phyloP scores from a whole-genome alignment of 2,797 vertebrate genomes.

The Spinibarbus caldwelli region DNA sequence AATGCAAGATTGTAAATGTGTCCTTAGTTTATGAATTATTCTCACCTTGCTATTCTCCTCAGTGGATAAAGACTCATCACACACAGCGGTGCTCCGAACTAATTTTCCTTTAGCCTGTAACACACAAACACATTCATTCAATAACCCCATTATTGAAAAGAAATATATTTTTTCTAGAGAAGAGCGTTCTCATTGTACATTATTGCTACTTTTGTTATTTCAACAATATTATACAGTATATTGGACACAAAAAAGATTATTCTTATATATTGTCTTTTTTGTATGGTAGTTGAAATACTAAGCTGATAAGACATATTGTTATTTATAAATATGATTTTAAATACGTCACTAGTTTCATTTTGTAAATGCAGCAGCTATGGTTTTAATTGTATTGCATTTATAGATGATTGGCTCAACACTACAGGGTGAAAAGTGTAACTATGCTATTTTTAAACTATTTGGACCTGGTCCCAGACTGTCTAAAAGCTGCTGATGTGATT shows the following conservation, averaged over 20 bases:
- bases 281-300: neutral
- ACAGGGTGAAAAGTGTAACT: conserved; percentile 39
- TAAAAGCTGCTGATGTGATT: conserved; percentile 34
- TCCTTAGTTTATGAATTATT: neutral
- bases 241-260: neutral
- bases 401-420: neutral
- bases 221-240: neutral
- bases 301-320: neutral
- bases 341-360: neutral
- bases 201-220: neutral
- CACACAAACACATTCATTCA: conserved; percentile 53
- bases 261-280: neutral
- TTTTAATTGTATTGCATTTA: neutral
- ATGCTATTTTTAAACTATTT: conserved; percentile 32
- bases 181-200: neutral
- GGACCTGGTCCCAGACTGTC: conserved; percentile 4
- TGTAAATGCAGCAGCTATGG: neutral
- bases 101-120: conserved; percentile 90
- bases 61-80: conserved; percentile 83
- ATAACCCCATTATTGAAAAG: conserved; percentile 33
- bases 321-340: neutral
- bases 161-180: conserved; percentile 28
- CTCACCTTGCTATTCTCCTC: conserved; percentile 84
- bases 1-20: neutral
- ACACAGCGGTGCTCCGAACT: conserved; percentile 87